Conservation (phyloP, 2,797 vertebrate genomes). For the Phataginus tricuspis region DNA sequence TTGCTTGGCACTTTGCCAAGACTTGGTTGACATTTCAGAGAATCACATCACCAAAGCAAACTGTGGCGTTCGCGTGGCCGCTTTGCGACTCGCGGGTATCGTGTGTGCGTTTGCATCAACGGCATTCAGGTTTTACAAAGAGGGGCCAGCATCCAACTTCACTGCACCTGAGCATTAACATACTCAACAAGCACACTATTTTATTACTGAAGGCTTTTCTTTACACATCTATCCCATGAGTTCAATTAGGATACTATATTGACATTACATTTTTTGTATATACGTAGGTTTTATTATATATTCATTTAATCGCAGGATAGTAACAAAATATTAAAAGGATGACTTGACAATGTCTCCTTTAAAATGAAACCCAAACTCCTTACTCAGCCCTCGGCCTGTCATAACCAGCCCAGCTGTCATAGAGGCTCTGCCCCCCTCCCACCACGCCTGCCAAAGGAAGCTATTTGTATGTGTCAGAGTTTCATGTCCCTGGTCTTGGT, state of each 20-base stretch:
- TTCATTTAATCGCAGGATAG: background rate
- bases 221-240: background rate
- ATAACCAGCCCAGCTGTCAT: background rate
- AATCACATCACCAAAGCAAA: background rate
- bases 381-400: background rate
- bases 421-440: background rate
- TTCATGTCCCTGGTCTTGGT: background rate
- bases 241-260: background rate
- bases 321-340: background rate
- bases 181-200: background rate
- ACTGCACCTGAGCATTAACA: no score
- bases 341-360: background rate
- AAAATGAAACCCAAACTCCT: background rate
- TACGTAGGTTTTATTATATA: background rate
- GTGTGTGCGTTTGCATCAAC: fast-evolving
- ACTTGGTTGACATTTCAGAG: background rate
- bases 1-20: background rate
- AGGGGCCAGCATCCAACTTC: no score
- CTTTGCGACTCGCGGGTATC: fast-evolving
- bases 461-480: background rate
- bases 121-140: background rate
- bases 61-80: fast-evolving
- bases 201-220: background rate
- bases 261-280: background rate
- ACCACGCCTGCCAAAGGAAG: background rate